These are phyloP conservation scores for Scolopax rusticola DNA, from an alignment of 2,797 vertebrate species.

Conservation along the genomic window DNA sequence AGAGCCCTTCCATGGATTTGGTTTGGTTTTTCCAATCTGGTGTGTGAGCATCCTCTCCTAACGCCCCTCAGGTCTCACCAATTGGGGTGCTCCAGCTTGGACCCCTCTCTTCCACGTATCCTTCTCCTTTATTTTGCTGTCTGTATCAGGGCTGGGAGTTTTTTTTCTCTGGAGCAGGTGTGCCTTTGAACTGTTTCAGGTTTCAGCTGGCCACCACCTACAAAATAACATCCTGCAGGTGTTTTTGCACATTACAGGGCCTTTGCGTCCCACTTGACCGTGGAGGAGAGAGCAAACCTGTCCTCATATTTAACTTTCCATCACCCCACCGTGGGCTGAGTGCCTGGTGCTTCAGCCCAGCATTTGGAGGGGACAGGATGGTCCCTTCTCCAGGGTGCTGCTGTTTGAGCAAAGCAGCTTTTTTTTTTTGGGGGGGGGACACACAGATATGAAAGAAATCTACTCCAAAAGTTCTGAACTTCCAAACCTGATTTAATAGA, in stretches of 20 bases:
- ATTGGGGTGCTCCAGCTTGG: not conserved
- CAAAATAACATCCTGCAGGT: not conserved
- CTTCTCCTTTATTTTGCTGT: not conserved
- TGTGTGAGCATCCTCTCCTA: not conserved
- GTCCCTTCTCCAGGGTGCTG: not conserved
- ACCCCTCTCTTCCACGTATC: accelerated
- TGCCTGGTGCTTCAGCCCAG: not conserved
- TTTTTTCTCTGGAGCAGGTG: not conserved
- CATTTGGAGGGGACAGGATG: accelerated
- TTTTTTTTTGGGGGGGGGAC: not conserved
- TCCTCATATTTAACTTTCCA: accelerated
- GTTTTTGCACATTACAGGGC: not conserved
- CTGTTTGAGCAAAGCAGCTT: not conserved
- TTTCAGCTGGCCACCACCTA: not conserved
- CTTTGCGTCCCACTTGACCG: accelerated
- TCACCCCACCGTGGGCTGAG: accelerated
- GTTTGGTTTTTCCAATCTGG: not conserved
- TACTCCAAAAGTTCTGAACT: not conserved
- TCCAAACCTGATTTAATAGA: not conserved
- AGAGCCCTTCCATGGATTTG: not conserved
- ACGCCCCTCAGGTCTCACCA: not conserved
- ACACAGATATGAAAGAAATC: not conserved
- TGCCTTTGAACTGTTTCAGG: not conserved
- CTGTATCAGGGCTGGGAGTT: not conserved
- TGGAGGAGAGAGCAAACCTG: not conserved